Evolutionary conservation across 1,140 invertebrate species (phyloP), one percentile per base, ranked within the genome.

Genomic region (Laupala kohalensis): DNA sequence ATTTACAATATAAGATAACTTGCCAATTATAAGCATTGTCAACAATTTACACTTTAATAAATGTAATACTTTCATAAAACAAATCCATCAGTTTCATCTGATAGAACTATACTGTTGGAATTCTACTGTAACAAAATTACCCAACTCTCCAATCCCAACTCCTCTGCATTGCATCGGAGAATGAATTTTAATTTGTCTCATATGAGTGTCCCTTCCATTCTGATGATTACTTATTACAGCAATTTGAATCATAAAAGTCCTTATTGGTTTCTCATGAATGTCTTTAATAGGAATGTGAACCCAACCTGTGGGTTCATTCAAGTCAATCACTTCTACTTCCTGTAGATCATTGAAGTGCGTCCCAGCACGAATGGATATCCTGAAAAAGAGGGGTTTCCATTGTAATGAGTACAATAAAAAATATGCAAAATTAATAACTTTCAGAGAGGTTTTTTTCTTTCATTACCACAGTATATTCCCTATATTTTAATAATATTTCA

Each of bases 191-290:
- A 99, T 97, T 81, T 98, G 95, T 67, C 97, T 85, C 85, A 99
- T 92, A 79, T 99, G 97, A 9, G 97, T 99, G 78, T 99, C 97
- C 70, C 97, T 81, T 19, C 97, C 97, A 84, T 98, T 98, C 80
- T 99, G 97, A 83, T 99, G 97, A 82, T 99, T 99, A 72, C 94
- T 96, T 15, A 98, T 87, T 0, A 97, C 92, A n/a, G 95, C 94
- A 77, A 97, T 93, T 82, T 98, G 96, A 63, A 99, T 89, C 92
- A 98, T 96, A 77, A 95, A 98, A 28, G 96, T 96, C 75, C 95
- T 85, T 53, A 98, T 92, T 5, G 93, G 92, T 76, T 89, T 87
- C 28, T 94, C 92, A 76, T 91, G 88, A 25, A 92, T 89, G 78
- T 97, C 93, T 82, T 95, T 95, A 19, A 96, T 89, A 30, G 92